Conservation (phyloP, 2,113 vertebrate genomes). For the Callocephalon fimbriatum region DNA sequence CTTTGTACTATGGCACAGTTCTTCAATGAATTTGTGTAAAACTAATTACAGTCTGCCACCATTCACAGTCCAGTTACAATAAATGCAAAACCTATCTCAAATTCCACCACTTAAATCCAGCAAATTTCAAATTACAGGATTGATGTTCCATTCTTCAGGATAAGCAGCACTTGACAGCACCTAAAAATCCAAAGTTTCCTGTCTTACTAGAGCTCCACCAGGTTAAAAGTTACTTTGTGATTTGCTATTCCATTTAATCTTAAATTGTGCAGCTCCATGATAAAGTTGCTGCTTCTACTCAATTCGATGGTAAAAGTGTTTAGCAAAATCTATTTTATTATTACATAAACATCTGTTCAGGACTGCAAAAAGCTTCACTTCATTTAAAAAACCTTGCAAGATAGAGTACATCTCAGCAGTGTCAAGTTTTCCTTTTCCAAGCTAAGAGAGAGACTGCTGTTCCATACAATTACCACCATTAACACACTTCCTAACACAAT, state of each 20-base stretch:
- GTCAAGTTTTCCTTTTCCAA: background rate
- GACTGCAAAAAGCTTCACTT: background rate
- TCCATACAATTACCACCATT: background rate
- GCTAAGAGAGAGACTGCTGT: rapidly evolving
- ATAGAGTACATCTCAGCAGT: rapidly evolving
- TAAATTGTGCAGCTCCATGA: background rate
- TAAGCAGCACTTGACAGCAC: background rate
- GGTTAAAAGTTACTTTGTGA: background rate
- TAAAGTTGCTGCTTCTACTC: background rate
- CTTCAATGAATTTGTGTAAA: background rate
- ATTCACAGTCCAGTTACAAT: background rate
- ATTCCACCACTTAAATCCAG: background rate
- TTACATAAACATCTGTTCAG: background rate
- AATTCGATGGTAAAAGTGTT: background rate
- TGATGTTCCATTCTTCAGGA: background rate
- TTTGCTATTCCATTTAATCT: background rate
- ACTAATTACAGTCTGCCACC: background rate
- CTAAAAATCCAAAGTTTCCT: background rate
- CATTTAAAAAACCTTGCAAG: background rate
- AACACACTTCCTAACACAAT: background rate
- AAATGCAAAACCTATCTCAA: background rate
- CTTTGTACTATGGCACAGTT: background rate
- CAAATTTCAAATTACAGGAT: background rate
- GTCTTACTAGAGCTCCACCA: background rate
- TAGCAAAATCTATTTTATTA: background rate